phyloP scores from a whole-genome alignment of 2,113 vertebrate species.

The Paradoxurus hermaphroditus region DNA sequence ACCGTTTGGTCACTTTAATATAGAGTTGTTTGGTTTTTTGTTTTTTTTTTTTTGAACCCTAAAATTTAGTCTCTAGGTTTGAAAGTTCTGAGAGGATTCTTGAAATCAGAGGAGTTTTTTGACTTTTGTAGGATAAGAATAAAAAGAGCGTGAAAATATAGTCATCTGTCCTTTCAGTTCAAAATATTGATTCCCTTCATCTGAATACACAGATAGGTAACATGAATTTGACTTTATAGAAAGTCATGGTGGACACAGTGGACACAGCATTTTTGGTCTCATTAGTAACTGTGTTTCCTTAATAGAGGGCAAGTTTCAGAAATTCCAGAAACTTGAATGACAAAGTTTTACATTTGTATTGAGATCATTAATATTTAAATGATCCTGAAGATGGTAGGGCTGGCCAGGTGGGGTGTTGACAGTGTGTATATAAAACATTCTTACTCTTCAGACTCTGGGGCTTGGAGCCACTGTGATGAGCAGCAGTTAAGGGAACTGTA shows the following conservation, averaged over 20 bases:
- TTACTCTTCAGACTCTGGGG: neutral
- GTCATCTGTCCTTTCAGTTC: neutral
- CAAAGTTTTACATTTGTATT: neutral
- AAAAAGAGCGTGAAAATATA: neutral
- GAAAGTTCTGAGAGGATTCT: constrained; percentile 3
- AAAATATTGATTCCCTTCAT: neutral
- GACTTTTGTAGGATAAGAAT: neutral
- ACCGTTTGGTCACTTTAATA: neutral
- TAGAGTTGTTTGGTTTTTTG: too few relatives aligned
- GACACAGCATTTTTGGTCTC: neutral
- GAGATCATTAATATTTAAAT: neutral
- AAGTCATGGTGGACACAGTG: neutral
- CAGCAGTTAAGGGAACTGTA: neutral
- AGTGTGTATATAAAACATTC: neutral
- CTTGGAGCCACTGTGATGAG: neutral
- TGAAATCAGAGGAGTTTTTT: neutral
- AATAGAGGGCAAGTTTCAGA: neutral
- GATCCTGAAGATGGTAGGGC: neutral
- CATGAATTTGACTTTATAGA: neutral
- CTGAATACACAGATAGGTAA: neutral
- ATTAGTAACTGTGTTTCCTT: neutral
- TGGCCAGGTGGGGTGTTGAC: neutral
- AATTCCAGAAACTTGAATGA: neutral
- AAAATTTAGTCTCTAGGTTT: constrained; percentile 2
- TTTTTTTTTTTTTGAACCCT: neutral